Base-by-base conservation (phyloP, 2,888 invertebrate genomes). In the Theodoxus fluviatilis region DNA sequence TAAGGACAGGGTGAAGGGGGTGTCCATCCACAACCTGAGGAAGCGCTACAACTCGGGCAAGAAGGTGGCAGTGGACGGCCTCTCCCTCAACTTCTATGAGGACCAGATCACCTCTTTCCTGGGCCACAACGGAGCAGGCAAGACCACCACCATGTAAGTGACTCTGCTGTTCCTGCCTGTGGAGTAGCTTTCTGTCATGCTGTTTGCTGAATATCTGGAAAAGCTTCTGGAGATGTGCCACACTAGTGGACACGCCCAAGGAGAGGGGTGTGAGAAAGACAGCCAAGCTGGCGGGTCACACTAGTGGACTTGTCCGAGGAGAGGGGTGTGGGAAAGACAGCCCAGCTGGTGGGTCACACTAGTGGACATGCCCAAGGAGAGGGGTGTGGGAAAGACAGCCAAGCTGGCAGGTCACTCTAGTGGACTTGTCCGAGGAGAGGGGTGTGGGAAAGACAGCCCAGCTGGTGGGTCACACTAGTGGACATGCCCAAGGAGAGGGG, bases 91-190 rank as follows among this genome's bases (percentile, higher is more conserved):
- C 76, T 92, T 96, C 76, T 92, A 92, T 71, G 91, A 93, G 82
- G 92, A 92, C 43, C 94, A 95, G 85, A 93, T 96, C 63, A 94
- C 94, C 0, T 92, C 94, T 18, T 90, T 96, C 74, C 88, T 96
- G 31, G 95, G 95, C 0, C 92, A 95, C 77, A 96, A 96, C 79
- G 95, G 96, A 0, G 95, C 96, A 0, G 96, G 96, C 12, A 96
- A 96, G 87, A 95, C 95, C 25, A 96, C 96, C 0, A 92, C 95
- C 0, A 94, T 95, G 94, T 94, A 76, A 78, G 84, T 79, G 37
- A 12, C 7, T 35, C 47, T 65, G 18, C n/a, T 4, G 7, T n/a
- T 15, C 59, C 33, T 35, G 18, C n/a, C 33, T 0, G 33, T 18
- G 35, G 63, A 9, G 0, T 15, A 35, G 63, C 3, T 52, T 25